Percentiles rank a stretch among this genome's conserved stretches.
Evolutionary conservation across 1,140 invertebrate genomes (phyloP).

Genomic region (Nautilus pompilius): DNA sequence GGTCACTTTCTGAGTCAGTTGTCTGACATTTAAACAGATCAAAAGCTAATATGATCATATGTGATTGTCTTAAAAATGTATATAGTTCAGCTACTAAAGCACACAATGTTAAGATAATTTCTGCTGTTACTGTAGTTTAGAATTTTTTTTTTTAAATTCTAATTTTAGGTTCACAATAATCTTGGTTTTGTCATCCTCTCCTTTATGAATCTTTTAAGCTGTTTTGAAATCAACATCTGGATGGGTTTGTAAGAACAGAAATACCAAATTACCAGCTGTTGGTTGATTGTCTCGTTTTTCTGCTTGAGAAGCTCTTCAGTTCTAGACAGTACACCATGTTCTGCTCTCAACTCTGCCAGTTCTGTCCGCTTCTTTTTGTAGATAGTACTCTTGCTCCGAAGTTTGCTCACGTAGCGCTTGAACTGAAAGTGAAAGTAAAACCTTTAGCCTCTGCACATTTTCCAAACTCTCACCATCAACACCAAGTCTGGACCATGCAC

Average conservation of each 20-base stretch:
- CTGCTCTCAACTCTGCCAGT: conserved; percentile 69
- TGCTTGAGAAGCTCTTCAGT: conserved; percentile 64
- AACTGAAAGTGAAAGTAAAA: conserved; percentile 55
- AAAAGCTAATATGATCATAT: too few species aligned
- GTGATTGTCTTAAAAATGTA: too few species aligned
- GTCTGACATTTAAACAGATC: too few species aligned
- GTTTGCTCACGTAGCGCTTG: conserved; percentile 75
- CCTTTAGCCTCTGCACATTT: neutral
- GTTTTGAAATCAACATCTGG: neutral
- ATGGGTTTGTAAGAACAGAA: neutral
- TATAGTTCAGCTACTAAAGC: too few species aligned
- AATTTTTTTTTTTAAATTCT: too few species aligned
- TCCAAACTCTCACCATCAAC: neutral
- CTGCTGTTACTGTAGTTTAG: too few species aligned
- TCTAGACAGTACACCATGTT: conserved; percentile 65
- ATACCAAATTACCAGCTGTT: conserved; percentile 54
- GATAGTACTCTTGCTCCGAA: conserved; percentile 72
- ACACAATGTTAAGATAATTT: too few species aligned
- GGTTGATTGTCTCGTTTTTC: conserved; percentile 54
- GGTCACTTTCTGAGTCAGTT: too few species aligned
- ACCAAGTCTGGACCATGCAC: too few species aligned
- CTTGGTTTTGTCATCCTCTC: too few species aligned
- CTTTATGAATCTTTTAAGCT: too few species aligned
- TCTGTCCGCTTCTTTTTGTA: conserved; percentile 77
- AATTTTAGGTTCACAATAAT: too few species aligned